Evolutionary conservation across 2,888 invertebrate species (phyloP), one percentile per base, ranked within the genome.

Genomic region (Chalcis sispes): DNA sequence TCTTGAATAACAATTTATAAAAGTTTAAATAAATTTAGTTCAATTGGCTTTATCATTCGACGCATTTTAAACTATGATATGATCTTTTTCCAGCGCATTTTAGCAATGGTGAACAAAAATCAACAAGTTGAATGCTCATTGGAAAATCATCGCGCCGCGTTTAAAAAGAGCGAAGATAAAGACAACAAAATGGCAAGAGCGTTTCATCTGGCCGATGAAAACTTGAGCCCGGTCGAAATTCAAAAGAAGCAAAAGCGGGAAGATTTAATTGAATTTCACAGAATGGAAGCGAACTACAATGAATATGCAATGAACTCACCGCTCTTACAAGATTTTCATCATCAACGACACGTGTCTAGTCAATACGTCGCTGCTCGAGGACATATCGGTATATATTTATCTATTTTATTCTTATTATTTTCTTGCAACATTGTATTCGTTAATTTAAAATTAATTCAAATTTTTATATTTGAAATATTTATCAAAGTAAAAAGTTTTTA

Each of bases 41-140:
- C n/a, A n/a, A n/a, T n/a, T n/a, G n/a, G n/a, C n/a, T n/a, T n/a
- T n/a, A n/a, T n/a, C n/a, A n/a, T n/a, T n/a, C n/a, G n/a, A n/a
- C n/a, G n/a, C n/a, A n/a, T n/a, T n/a, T n/a, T n/a, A n/a, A n/a
- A n/a, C n/a, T n/a, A n/a, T n/a, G n/a, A n/a, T n/a, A n/a, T n/a
- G n/a, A n/a, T n/a, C n/a, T n/a, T n/a, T n/a, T n/a, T n/a, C n/a
- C n/a, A n/a, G n/a, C n/a, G n/a, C n/a, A n/a, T n/a, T n/a, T n/a
- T n/a, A n/a, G n/a, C n/a, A 23, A 65, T 65, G 65, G 65, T 65
- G 20, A 65, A 65, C 52, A 65, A 65, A 8, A 50, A 52, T 3
- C 7, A 36, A 13, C 50, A 65, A 65, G 10, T 48, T 15, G 52
- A 65, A 23, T 52, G 15, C 1, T 1, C 25, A n/a, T 62, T 27